These are phyloP conservation scores for Drosophila algonquin DNA, from an alignment of 2,888 invertebrate genomes.

Conservation along the genomic window DNA sequence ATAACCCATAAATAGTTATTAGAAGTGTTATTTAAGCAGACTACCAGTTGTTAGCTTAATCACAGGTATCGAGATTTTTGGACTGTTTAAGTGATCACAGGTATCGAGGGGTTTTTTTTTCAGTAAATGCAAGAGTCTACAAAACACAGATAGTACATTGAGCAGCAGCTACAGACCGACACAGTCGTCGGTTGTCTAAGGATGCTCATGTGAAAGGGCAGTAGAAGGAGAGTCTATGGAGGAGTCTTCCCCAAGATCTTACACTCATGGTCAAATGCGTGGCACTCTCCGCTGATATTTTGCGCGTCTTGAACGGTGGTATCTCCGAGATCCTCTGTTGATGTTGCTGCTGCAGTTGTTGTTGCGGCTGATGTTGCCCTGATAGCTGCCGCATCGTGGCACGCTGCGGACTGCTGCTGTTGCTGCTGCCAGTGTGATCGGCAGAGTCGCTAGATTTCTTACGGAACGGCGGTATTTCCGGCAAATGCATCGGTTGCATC, in stretches of 20 bases:
- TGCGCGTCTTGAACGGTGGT: constrained; percentile 86
- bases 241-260: constrained; percentile 60
- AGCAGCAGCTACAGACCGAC: constrained; percentile 39
- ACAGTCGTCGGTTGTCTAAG: not conserved
- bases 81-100: constrained; percentile 6
- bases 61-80: constrained; percentile 16
- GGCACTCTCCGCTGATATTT: constrained; percentile 85
- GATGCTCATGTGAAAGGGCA: not conserved
- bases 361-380: constrained; percentile 58
- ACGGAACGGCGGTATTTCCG: constrained; percentile 84
- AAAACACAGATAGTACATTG: constrained; percentile 27
- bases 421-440: constrained; percentile 80
- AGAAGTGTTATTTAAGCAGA: not conserved
- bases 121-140: constrained; percentile 27
- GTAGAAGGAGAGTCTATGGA: not conserved
- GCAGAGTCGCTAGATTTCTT: constrained; percentile 83
- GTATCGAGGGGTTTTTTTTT: constrained; percentile 12
- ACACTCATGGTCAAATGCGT: constrained; percentile 82
- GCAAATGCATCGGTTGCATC: constrained; percentile 83
- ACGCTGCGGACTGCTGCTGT: constrained; percentile 81
- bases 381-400: constrained; percentile 56
- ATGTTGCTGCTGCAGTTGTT: constrained; percentile 29
- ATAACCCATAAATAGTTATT: not conserved
- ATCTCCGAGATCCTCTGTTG: constrained; percentile 84
- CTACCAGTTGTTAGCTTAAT: constrained; percentile 1